phyloP scores from a whole-genome alignment of 2,888 invertebrate species.

The Sabatieria punctata region DNA sequence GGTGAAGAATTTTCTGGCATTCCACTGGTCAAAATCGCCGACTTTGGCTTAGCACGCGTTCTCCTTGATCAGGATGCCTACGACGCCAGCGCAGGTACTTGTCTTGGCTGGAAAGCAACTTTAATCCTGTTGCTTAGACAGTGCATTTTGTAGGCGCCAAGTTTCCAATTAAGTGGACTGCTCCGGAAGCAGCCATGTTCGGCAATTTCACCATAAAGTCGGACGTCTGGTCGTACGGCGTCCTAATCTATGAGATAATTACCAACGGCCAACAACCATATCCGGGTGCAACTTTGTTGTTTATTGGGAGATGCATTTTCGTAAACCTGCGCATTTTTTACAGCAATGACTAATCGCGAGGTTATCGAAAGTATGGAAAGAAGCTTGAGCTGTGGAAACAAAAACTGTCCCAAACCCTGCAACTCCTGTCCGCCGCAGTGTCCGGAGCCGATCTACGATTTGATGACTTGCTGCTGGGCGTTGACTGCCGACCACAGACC shows the following conservation, averaged over 20 bases:
- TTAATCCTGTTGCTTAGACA: too few relatives aligned
- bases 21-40: constrained; percentile 45
- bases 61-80: constrained; percentile 76
- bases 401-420: too few relatives aligned
- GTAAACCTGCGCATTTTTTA: constrained; percentile 11
- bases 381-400: constrained; percentile 92
- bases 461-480: constrained; percentile 93
- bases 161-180: constrained; percentile 73
- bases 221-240: constrained; percentile 94
- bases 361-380: constrained; percentile 89
- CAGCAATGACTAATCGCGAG: constrained; percentile 81
- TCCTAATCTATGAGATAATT: constrained; percentile 37
- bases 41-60: constrained; percentile 89
- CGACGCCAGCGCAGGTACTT: constrained; percentile 26
- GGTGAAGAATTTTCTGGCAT: constrained; percentile 44
- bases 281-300: constrained; percentile 48
- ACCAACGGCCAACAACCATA: constrained; percentile 68
- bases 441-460: constrained; percentile 78
- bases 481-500: constrained; percentile 74
- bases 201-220: constrained; percentile 85
- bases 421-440: constrained; percentile 74
- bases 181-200: constrained; percentile 88
- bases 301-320: neutral
- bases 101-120: too few relatives aligned
- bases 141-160: constrained; percentile 59